Evolutionary conservation across 2,797 vertebrate genomes (phyloP).

Genomic region (Poecilia picta): DNA sequence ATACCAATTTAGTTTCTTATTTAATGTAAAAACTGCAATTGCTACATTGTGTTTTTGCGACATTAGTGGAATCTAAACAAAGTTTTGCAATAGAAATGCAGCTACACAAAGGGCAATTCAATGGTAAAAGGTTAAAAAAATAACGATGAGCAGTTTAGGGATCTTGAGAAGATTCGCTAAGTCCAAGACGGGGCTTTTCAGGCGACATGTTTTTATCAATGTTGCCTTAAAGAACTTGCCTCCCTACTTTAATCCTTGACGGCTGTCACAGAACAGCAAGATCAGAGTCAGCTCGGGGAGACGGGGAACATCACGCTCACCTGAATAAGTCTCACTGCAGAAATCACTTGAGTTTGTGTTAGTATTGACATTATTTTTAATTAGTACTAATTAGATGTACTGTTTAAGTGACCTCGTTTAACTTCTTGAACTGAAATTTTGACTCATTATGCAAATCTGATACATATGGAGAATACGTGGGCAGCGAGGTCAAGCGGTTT

Average conservation of each 20-base stretch:
- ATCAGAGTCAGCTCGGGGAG: not conserved
- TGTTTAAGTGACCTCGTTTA: constrained; percentile 20
- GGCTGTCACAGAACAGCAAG: not conserved
- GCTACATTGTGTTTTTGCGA: too few species aligned
- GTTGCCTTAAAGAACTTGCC: constrained; percentile 41
- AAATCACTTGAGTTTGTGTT: constrained; percentile 9
- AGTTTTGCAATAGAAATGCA: too few species aligned
- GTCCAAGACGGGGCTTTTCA: constrained; percentile 29
- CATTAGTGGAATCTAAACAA: too few species aligned
- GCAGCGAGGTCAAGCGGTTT: constrained; percentile 29
- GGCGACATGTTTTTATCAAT: constrained; percentile 48
- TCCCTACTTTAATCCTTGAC: constrained; percentile 17
- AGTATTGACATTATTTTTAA: constrained; percentile 20
- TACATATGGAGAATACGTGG: constrained; percentile 24
- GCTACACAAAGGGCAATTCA: constrained; percentile 22
- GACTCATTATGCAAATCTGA: constrained; percentile 27
- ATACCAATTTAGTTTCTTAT: too few species aligned
- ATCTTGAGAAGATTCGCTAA: constrained; percentile 42
- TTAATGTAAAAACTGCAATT: too few species aligned
- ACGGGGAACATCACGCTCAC: not conserved
- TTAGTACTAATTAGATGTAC: constrained; percentile 27
- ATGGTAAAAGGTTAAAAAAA: constrained; percentile 8
- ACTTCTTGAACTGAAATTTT: constrained; percentile 17
- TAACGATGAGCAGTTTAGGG: constrained; percentile 30
- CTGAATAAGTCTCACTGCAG: constrained; percentile 8